Conservation (phyloP, 2,797 vertebrate genomes). For the Mus caroli region DNA sequence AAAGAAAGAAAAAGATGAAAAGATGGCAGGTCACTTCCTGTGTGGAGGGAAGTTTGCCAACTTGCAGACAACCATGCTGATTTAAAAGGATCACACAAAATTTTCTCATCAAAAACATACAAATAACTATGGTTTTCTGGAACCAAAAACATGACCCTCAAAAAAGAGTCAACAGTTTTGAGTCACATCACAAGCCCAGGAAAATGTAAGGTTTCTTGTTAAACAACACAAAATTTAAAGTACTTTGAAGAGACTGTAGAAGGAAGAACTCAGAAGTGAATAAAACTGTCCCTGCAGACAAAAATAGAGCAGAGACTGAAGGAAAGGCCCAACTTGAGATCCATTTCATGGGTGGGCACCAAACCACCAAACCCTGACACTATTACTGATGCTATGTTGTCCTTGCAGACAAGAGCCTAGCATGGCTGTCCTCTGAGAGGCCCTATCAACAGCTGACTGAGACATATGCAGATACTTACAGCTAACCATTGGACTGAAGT, state of each 20-base stretch:
- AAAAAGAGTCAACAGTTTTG: conserved; percentile 34
- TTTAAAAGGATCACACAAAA: conserved; percentile 35
- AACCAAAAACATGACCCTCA: conserved; percentile 29
- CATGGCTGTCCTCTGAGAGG: background rate
- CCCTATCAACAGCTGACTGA: background rate
- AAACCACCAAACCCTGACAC: background rate
- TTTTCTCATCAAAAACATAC: conserved; percentile 29
- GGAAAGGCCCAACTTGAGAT: background rate
- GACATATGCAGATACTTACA: background rate
- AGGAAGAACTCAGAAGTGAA: background rate
- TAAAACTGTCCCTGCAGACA: conserved; percentile 39
- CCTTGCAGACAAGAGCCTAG: background rate
- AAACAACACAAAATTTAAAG: conserved; percentile 4
- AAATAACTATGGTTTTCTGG: conserved; percentile 40
- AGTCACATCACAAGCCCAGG: conserved; percentile 25
- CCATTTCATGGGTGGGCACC: background rate
- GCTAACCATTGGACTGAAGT: background rate
- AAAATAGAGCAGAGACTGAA: background rate
- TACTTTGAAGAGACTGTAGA: conserved; percentile 10
- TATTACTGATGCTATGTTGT: background rate
- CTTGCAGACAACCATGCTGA: background rate
- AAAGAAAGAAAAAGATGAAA: too few relatives aligned
- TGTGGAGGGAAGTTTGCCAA: conserved; percentile 50
- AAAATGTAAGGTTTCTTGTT: conserved; percentile 44
- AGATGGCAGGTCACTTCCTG: background rate